Base-by-base conservation (phyloP, 2,797 vertebrate genomes). In the Tapirus indicus region DNA sequence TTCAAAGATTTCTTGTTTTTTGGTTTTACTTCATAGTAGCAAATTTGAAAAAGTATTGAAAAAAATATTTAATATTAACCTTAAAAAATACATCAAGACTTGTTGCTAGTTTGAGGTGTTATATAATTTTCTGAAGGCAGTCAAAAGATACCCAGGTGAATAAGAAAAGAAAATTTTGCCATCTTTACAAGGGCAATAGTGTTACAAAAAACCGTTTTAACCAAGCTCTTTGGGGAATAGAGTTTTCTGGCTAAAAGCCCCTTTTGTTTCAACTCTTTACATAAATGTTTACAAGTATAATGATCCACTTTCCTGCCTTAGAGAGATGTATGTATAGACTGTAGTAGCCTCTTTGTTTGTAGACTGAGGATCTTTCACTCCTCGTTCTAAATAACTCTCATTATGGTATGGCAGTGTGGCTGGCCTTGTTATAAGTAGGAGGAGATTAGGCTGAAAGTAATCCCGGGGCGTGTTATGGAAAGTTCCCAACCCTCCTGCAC, bases 231-330 rank as follows among this genome's bases (percentile, higher is more conserved):
- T 38, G 52, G 83, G 21, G 64, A 90, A 88, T 88, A 23, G 49
- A 38, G 6, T 89, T 96, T 96, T 96, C 72, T 95, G 54, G 8
- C 80, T 95, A 93, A 95, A 91, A 88, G 72, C 13, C 25, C 38
- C 68, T 87, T 97, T 97, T 77, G 72, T 93, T 93, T 90, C 88
- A 96, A 52, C 54, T 44, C 20, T 95, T 96, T 80, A 32, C 74
- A 58, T 92, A 90, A 97, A 93, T 90, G 18, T 95, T 93, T 90
- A 56, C 2, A 87, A 82, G 38, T 69, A 27, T 94, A 69, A 74
- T 49, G 35, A 23, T 68, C 14, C 29, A 41, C 52, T 92, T 94
- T 71, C 29, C 82, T 92, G 35, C 64, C 86, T 88, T 96, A 68
- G 72, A 91, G 52, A 94, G 94, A 84, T 74, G 0, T 71, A 94